phyloP scores from a whole-genome alignment of 53 echinoderm and acorn worm species.

The Henricia sp. region DNA sequence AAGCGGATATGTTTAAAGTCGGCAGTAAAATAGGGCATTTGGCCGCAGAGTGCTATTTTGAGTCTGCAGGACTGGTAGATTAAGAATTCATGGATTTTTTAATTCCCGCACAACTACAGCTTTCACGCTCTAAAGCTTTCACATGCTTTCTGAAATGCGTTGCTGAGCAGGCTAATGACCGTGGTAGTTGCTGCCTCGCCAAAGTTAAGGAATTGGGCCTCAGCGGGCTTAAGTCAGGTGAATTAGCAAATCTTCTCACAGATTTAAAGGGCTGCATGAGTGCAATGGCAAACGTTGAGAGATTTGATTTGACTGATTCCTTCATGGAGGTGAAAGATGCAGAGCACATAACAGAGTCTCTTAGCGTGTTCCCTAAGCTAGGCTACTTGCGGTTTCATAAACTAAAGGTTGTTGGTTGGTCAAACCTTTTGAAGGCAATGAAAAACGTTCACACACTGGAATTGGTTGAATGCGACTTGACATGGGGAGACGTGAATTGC shows the following conservation, averaged over 20 bases:
- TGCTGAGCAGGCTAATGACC: neutral
- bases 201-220: neutral
- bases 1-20: neutral
- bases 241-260: neutral
- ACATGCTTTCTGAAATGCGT: slow-evolving; percentile 3
- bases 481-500: neutral
- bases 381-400: no score
- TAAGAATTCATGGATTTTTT: slow-evolving; percentile 8
- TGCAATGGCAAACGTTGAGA: neutral
- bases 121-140: neutral
- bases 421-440: slow-evolving; percentile 18
- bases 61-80: neutral
- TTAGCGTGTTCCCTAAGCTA: no score
- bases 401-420: no score
- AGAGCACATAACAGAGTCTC: neutral
- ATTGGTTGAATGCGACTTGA: no score
- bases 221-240: neutral
- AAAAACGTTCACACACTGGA: neutral
- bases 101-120: neutral
- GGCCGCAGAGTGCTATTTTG: slow-evolving; percentile 1
- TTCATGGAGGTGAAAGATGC: no score
- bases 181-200: neutral
- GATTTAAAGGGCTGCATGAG: neutral
- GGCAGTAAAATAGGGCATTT: neutral
- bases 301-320: neutral